A percentile compares a stretch with the other conserved stretches of the same genome.
Evolutionary conservation across 2,797 vertebrate species (phyloP).

Genomic region (Gymnothorax javanicus): DNA sequence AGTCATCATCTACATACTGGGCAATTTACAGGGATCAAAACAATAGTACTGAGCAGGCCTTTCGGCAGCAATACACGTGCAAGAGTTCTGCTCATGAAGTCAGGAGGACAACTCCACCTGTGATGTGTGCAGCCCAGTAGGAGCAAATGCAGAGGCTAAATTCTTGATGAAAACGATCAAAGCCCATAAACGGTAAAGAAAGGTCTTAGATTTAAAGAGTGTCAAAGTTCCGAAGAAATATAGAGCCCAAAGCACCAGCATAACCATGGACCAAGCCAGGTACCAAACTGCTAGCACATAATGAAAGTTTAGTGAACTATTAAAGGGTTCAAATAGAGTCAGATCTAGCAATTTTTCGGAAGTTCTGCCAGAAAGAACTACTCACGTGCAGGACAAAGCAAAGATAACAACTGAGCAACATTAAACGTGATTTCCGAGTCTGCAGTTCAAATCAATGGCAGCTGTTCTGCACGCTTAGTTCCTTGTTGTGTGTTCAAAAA

Average conservation of each 20-base stretch:
- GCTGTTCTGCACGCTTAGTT: not conserved
- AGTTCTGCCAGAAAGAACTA: not conserved
- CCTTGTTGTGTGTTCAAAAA: not conserved
- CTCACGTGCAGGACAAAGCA: not conserved
- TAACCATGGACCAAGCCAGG: not conserved
- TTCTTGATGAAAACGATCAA: not conserved
- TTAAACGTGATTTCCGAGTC: not conserved
- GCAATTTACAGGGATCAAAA: not conserved
- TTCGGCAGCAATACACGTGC: no score
- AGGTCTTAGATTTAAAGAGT: not conserved
- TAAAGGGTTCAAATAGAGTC: not conserved
- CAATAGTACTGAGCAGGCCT: not conserved
- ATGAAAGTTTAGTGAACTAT: not conserved
- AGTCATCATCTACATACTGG: not conserved
- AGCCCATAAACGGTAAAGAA: not conserved
- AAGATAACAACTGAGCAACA: not conserved
- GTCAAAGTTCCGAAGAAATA: not conserved
- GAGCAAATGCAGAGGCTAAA: no score
- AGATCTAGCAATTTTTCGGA: not conserved
- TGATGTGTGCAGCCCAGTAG: not conserved
- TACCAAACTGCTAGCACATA: not conserved
- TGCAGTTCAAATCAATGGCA: not conserved
- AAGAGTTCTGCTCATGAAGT: not conserved
- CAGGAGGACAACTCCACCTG: not conserved
- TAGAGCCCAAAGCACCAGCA: not conserved